These are phyloP conservation scores for Struthidea cinerea DNA, from an alignment of 2,113 vertebrate species.

Conservation along the genomic window DNA sequence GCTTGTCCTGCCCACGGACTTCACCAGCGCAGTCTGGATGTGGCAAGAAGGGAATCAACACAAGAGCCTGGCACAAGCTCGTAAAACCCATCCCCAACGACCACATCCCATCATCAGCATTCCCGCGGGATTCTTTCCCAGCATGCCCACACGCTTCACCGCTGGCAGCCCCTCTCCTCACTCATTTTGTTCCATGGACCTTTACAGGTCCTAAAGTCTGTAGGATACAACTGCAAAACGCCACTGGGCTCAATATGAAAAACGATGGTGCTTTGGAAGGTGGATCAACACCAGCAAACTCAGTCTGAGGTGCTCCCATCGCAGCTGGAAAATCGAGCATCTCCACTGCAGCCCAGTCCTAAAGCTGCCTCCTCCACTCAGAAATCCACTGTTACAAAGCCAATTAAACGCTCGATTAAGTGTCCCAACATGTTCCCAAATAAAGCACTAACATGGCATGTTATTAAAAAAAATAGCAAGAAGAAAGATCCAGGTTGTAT, in stretches of 20 bases:
- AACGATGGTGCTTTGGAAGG: background rate
- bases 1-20: background rate
- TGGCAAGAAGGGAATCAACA: background rate
- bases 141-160: accelerated
- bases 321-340: background rate
- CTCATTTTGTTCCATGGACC: background rate
- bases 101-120: background rate
- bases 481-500: background rate
- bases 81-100: background rate
- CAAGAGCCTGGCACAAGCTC: background rate
- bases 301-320: background rate
- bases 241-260: background rate
- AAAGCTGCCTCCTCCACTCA: background rate
- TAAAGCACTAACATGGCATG: background rate
- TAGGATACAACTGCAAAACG: background rate
- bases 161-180: background rate
- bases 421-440: conserved; percentile 34
- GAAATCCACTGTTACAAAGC: conserved; percentile 23
- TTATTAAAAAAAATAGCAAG: background rate
- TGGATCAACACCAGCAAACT: background rate
- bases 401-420: conserved; percentile 53
- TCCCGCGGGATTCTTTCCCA: accelerated
- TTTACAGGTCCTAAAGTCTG: background rate
- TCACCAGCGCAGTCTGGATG: accelerated
- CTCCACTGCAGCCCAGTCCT: background rate